Percentiles rank a stretch among this genome's conserved stretches.
Evolutionary conservation across 1,140 invertebrate genomes (phyloP).

Genomic region (Marisa cornuarietis): DNA sequence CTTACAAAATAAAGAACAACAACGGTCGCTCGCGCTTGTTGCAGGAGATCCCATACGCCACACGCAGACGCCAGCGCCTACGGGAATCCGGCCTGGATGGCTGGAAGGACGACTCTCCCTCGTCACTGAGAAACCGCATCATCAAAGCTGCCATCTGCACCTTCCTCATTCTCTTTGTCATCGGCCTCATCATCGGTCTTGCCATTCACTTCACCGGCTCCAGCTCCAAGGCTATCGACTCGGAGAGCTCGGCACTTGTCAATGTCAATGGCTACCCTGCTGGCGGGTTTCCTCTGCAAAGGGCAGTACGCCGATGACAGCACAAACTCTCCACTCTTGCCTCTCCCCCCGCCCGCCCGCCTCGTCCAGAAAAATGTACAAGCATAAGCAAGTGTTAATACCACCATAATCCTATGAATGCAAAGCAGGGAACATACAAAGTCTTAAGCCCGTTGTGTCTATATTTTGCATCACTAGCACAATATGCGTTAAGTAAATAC

Average conservation of each 20-base stretch:
- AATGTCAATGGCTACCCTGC: not conserved
- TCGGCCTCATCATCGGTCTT: constrained; percentile 17
- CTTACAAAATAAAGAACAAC: not conserved
- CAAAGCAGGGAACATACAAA: too few relatives aligned
- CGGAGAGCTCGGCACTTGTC: not conserved
- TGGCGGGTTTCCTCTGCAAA: not conserved
- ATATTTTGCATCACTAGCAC: too few relatives aligned
- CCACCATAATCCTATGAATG: too few relatives aligned
- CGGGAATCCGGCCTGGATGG: not conserved
- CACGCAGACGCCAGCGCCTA: not conserved
- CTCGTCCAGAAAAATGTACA: not conserved
- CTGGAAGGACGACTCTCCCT: not conserved
- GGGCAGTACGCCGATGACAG: not conserved
- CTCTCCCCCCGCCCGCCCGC: not conserved
- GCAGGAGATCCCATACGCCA: constrained; percentile 12
- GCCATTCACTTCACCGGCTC: constrained; percentile 9
- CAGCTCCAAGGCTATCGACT: not conserved
- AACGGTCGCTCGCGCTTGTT: not conserved
- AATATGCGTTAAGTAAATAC: too few relatives aligned
- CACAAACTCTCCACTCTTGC: not conserved
- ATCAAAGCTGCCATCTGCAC: constrained; percentile 15
- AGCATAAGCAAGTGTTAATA: not conserved
- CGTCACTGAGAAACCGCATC: not conserved
- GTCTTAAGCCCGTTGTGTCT: too few relatives aligned
- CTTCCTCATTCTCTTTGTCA: constrained; percentile 7